Base-by-base conservation (phyloP, 2,113 vertebrate genomes). In the Semicossyphus pulcher region DNA sequence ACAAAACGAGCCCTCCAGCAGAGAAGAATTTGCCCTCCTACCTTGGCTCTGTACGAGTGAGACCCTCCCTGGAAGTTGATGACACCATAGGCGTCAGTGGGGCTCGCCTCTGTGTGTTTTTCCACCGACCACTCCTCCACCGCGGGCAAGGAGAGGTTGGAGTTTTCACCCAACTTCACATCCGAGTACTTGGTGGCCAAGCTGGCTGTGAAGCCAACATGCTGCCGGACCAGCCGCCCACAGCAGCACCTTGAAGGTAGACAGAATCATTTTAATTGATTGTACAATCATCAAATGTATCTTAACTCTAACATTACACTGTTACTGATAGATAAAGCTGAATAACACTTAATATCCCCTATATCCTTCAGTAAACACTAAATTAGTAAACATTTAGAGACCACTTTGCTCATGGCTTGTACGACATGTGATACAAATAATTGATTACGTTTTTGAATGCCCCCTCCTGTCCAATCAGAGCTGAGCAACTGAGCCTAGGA, bases 11-110 rank as follows among this genome's bases (percentile, higher is more conserved):
- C 11, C 31, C 36, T 58, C 21, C 18, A 66, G 15, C 20, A 21
- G 42, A 45, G 32, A 31, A 20, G 8, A 57, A 37, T 25, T 3
- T 56, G 48, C 53, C 32, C 29, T 63, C 72, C 21, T 92, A 96
- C 97, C 97, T 99, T 99, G 88, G 98, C 96, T 92, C 97, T 95
- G 92, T 99, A 99, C 7, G 97, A 99, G 92, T 99, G 98, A 80
- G 98, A 98, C 81, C 98, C 98, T 76, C 98, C 98, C 95, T 99
- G 98, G 86, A 99, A 99, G 92, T 99, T 98, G 93, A 99, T 95
- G 93, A 99, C 94, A 70, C 98, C 98, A 14, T 97, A 99, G 85
- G 98, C 95, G 84, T 99, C 98, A 12, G 96, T 97, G 87, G 97
- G 95, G 82, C 95, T 96, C 80, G 96, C 95, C 86, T 97, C 96